Base-by-base conservation (phyloP, 2,888 invertebrate species). In the Noctua pronuba region DNA sequence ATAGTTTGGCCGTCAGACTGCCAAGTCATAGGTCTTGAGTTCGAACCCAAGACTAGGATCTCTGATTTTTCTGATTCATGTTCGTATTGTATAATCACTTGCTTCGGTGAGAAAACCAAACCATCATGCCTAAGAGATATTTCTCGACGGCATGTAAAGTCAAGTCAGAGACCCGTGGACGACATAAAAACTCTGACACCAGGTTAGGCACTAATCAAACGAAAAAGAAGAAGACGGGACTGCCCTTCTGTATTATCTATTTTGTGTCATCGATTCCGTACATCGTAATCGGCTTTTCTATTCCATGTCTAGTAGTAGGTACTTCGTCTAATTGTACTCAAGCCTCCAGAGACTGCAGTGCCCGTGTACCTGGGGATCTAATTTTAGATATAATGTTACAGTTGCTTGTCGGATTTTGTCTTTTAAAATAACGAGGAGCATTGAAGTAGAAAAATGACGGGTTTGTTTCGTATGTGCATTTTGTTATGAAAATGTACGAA, bases 261-360 rank as follows among this genome's bases (percentile, higher is more conserved):
- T 60, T 28, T 18, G 21, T 77, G 66, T 73, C 77, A 83, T 83
- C 78, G 88, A 87, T 84, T 79, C 83, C 78, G 76, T 84, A 77
- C 84, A 82, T 82, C 82, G 87, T 94, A 94, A 94, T 92, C 94
- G 92, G 93, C 94, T 94, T 94, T 94, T 89, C 92, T 91, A 91
- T 92, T 91, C 90, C 88, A 86, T 88, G 88, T 86, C 88, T 90
- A 91, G 87, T 52, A 79, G 49, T 60, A 84, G 49, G 75, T 80
- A 64, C 87, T 67, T 78, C 84, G 70, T 90, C 89, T 94, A 93
- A 94, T 94, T 94, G 93, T 88, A 86, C 70, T 79, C 55, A 64
- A 73, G 86, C 90, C 92, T 91, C 80, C 44, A 87, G 89, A 90
- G 91, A 88, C 72, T 84, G 41, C 75, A 77, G 41, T 73, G 41